Conservation (phyloP, 1,140 invertebrate species). For the Drosophila serrata region DNA sequence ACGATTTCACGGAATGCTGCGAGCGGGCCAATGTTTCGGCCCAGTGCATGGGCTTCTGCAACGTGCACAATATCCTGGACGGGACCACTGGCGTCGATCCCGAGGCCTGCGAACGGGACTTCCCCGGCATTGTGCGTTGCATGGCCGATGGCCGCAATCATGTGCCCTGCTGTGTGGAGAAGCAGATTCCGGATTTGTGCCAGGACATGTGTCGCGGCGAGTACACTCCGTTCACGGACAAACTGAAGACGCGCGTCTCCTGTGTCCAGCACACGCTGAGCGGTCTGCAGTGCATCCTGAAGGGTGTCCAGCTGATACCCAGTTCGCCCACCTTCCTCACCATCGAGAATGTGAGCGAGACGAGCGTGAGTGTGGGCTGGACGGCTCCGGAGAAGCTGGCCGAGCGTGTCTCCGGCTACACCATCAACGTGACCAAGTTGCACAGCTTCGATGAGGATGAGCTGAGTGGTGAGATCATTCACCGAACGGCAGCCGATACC, state of each 20-base stretch:
- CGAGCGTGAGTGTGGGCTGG: slow-evolving; percentile 90
- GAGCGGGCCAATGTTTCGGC: slow-evolving; percentile 88
- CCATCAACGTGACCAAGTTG: slow-evolving; percentile 90
- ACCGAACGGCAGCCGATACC: slow-evolving; percentile 3
- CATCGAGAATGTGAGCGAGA: slow-evolving; percentile 90
- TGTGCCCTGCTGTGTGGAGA: slow-evolving; percentile 92
- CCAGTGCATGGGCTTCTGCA: slow-evolving; percentile 92
- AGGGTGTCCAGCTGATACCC: slow-evolving; percentile 92
- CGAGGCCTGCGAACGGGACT: slow-evolving; percentile 91
- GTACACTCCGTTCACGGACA: slow-evolving; percentile 93
- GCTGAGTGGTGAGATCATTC: slow-evolving; percentile 59
- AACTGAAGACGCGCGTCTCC: slow-evolving; percentile 93
- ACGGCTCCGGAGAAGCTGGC: slow-evolving; percentile 87
- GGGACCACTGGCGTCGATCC: slow-evolving; percentile 92
- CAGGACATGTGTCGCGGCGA: slow-evolving; percentile 94
- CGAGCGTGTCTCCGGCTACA: slow-evolving; percentile 89
- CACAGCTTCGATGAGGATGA: slow-evolving; percentile 88
- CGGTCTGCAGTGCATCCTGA: slow-evolving; percentile 92
- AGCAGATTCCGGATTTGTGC: slow-evolving; percentile 92
- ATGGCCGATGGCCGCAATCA: slow-evolving; percentile 93
- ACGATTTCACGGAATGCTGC: slow-evolving; percentile 93
- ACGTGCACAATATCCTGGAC: slow-evolving; percentile 92
- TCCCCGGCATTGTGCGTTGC: slow-evolving; percentile 91
- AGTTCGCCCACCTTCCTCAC: slow-evolving; percentile 89
- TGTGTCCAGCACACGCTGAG: slow-evolving; percentile 93